phyloP scores from a whole-genome alignment of 2,113 vertebrate genomes.

The Pachyramphus minor region DNA sequence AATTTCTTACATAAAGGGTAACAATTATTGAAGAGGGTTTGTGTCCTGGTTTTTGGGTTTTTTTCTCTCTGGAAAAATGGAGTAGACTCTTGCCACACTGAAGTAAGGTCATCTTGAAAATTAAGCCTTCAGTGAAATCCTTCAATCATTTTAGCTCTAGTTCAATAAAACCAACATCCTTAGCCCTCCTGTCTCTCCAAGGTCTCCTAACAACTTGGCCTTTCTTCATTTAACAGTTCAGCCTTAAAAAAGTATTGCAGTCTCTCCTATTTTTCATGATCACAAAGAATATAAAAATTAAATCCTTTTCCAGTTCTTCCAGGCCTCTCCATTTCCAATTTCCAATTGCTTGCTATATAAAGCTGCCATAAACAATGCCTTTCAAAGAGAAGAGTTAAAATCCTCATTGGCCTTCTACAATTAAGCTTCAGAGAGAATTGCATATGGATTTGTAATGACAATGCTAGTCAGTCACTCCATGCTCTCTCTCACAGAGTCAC shows the following conservation, averaged over 20 bases:
- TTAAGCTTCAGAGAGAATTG: not conserved
- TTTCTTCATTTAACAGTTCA: not conserved
- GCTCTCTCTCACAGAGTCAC: not conserved
- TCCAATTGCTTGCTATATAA: not conserved
- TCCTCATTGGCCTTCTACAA: not conserved
- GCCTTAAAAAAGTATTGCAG: not conserved
- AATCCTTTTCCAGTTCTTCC: not conserved
- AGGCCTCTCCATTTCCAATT: not conserved
- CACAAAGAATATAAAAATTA: not conserved
- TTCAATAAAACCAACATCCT: not conserved
- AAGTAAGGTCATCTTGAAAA: not conserved
- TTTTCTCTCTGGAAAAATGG: not conserved
- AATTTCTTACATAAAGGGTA: not conserved
- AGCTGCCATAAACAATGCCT: not conserved
- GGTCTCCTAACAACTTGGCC: not conserved
- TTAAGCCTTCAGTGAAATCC: not conserved
- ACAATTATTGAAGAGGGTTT: not conserved
- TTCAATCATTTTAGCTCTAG: not conserved
- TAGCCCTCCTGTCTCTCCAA: not conserved
- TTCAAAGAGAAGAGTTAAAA: not conserved
- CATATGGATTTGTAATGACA: not conserved
- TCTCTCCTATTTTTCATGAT: not conserved
- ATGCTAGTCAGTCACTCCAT: not conserved
- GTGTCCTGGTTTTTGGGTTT: not conserved
- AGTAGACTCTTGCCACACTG: not conserved